Percentiles rank a stretch among this genome's conserved stretches.
phyloP scores from a whole-genome alignment of 2,888 invertebrate species.

The Oxycera nigricornis region DNA sequence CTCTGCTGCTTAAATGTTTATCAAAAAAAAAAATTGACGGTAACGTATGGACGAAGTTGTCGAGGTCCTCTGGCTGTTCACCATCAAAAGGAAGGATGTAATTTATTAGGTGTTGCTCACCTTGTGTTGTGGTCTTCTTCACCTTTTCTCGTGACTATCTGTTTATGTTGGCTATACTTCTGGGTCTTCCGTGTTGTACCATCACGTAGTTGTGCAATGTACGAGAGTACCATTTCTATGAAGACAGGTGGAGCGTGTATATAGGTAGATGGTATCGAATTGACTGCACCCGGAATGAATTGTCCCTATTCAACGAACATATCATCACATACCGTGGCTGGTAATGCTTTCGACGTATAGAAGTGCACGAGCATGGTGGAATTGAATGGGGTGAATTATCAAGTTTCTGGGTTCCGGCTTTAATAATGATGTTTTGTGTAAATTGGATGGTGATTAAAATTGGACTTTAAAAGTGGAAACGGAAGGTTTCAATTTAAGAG shows the following conservation, averaged over 20 bases:
- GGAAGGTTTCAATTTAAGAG: neutral
- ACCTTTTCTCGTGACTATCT: neutral
- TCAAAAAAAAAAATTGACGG: neutral
- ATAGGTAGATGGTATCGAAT: neutral
- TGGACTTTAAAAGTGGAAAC: neutral
- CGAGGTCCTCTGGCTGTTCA: neutral
- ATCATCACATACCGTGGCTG: too few species aligned
- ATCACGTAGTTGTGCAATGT: too few species aligned
- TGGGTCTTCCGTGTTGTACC: neutral
- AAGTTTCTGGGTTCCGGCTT: too few species aligned
- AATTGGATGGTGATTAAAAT: too few species aligned
- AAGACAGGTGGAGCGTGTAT: neutral
- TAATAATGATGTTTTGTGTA: too few species aligned
- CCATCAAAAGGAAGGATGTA: neutral
- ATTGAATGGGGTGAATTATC: too few species aligned
- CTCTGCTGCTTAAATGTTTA: too few species aligned
- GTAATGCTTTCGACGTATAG: too few species aligned
- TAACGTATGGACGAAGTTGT: neutral
- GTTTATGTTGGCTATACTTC: neutral
- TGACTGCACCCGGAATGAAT: too few species aligned
- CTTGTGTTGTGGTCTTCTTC: neutral
- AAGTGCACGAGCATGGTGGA: too few species aligned
- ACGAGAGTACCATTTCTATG: too few species aligned
- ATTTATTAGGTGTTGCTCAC: neutral
- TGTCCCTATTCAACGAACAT: too few species aligned